Evolutionary conservation across 1,140 invertebrate species (phyloP).

Genomic region (Drosophila burlai): DNA sequence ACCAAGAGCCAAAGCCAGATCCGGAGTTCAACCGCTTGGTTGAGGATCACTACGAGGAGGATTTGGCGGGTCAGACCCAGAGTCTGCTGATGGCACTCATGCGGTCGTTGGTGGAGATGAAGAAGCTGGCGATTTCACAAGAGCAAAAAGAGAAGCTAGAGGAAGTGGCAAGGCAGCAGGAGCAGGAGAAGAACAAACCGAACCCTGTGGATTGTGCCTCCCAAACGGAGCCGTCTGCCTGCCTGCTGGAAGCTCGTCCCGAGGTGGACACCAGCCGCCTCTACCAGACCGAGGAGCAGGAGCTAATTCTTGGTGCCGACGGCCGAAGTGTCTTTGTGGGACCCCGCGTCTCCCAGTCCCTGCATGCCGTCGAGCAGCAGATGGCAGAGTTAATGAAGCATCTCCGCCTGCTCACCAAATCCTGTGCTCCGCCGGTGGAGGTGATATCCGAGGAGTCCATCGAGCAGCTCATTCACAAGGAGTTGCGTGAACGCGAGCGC

Average conservation of each 20-base stretch:
- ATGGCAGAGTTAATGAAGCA: constrained; percentile 35
- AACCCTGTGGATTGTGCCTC: background rate
- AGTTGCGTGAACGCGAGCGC: constrained; percentile 48
- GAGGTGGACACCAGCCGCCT: constrained; percentile 32
- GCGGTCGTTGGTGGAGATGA: constrained; percentile 41
- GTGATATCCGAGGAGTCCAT: constrained; percentile 33
- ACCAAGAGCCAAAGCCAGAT: constrained; percentile 1
- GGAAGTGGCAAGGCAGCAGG: too few species aligned
- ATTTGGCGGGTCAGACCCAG: constrained; percentile 33
- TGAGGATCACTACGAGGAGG: constrained; percentile 39
- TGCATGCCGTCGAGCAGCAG: constrained; percentile 45
- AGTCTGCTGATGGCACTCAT: constrained; percentile 59
- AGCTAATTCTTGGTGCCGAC: constrained; percentile 32
- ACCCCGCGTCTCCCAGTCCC: constrained; percentile 34
- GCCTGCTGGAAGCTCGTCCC: constrained; percentile 16
- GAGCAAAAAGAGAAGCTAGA: background rate
- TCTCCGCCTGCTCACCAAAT: constrained; percentile 31
- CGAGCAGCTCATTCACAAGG: constrained; percentile 37
- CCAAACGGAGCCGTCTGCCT: constrained; percentile 42
- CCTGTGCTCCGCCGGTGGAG: constrained; percentile 62
- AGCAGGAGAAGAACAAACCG: too few species aligned
- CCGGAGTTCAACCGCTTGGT: background rate
- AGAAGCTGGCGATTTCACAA: background rate
- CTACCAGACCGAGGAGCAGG: constrained; percentile 23
- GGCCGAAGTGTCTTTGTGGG: constrained; percentile 51